These are phyloP conservation scores for Apocheima hispidaria DNA, from an alignment of 2,888 invertebrate species.

Conservation along the genomic window DNA sequence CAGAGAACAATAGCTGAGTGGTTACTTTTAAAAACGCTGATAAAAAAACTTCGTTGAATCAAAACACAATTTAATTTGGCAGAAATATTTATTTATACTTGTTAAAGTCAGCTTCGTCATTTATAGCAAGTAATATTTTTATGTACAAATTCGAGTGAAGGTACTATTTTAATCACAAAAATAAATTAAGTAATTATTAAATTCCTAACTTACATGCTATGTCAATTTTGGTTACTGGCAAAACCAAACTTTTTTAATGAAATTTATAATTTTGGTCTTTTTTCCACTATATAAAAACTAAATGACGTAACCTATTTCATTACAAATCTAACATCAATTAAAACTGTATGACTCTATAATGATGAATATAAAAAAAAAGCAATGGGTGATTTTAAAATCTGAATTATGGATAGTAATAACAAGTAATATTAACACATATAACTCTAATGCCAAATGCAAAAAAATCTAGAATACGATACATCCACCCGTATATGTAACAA, in stretches of 20 bases:
- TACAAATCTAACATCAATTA: conserved; percentile 70
- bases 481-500: conserved; percentile 63
- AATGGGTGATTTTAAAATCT: conserved; percentile 36
- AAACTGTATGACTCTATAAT: conserved; percentile 59
- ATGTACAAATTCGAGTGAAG: conserved; percentile 82
- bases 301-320: conserved; percentile 59
- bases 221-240: conserved; percentile 75
- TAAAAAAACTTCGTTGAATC: conserved; percentile 49
- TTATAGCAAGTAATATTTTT: conserved; percentile 76
- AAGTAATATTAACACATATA: conserved; percentile 19
- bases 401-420: conserved; percentile 33
- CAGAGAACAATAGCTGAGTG: conserved; percentile 53
- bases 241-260: conserved; percentile 65
- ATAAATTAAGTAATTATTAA: conserved; percentile 75
- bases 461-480: conserved; percentile 42
- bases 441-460: conserved; percentile 27
- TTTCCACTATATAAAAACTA: conserved; percentile 63
- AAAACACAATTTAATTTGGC: conserved; percentile 79
- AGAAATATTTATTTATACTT: conserved; percentile 85
- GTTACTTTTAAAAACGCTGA: conserved; percentile 42
- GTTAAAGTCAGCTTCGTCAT: conserved; percentile 82
- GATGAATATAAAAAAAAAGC: conserved; percentile 46
- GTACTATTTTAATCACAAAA: conserved; percentile 80
- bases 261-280: conserved; percentile 72
- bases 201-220: conserved; percentile 71